Evolutionary conservation across 1,140 invertebrate species (phyloP), one percentile per base, ranked within the genome.

Genomic region (Solenopsis invicta): DNA sequence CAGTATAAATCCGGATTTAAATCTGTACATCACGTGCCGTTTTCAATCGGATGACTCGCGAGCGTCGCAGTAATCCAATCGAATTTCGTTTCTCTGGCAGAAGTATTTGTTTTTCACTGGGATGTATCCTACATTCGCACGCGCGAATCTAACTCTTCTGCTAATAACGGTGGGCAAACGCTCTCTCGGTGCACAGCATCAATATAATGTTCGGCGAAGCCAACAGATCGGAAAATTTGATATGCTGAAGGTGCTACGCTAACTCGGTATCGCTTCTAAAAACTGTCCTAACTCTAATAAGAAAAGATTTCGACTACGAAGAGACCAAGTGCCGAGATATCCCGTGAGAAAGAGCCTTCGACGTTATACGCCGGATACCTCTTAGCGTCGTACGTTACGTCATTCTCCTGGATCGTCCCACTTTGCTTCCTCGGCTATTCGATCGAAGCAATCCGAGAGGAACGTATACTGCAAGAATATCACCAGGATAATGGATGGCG

Each of bases 361-460:
- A 67, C 48, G 71, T 89, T 84, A 85, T 29, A 76, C 76, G 89
- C 88, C 37, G 72, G 62, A 80, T 69, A 62, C 21, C 24, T 45
- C 72, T 92, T 93, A 94, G 75, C 91, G 91, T 67, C 81, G 89
- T 61, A 80, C 61, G 87, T 87, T 93, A 50, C 59, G 93, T 96
- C 96, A 97, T 95, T 98, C 97, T 21, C 97, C 97, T 61, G 97
- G 96, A 92, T 98, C 97, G 61, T 97, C 96, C 97, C 97, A 98
- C 93, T 97, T 98, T 84, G 96, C 96, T 94, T 99, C 98, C 94
- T 99, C 98, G 92, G 98, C 97, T 96, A 99, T 98, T 96, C 98
- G 96, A 94, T 99, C 98, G 95, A 99, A 99, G 95, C 98, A 99
- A 94, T 99, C 98, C 94, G 97, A 97, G 93, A 99, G 97, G 96